These are phyloP conservation scores for Pseudoips prasinana DNA, from an alignment of 2,888 invertebrate species.

Conservation along the genomic window DNA sequence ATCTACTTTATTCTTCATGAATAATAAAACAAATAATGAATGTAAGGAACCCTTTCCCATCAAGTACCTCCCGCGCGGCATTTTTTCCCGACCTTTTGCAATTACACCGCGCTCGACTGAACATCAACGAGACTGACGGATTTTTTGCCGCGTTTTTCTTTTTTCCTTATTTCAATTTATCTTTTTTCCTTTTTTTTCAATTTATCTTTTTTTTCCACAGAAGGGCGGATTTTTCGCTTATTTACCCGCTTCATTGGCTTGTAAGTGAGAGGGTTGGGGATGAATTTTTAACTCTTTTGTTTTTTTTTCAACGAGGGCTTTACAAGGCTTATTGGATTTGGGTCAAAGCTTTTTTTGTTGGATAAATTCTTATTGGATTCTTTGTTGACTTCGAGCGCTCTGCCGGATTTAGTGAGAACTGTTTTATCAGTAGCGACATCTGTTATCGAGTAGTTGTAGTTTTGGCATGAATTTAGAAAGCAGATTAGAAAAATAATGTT, in stretches of 20 bases:
- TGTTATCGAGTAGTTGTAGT: slow-evolving; percentile 42
- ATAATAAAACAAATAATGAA: too few species aligned
- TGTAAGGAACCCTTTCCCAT: slow-evolving; percentile 44
- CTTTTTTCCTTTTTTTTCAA: slow-evolving; percentile 54
- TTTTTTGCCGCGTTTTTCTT: slow-evolving; percentile 54
- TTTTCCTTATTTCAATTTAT: slow-evolving; percentile 62
- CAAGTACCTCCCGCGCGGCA: slow-evolving; percentile 29
- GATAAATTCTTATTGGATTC: slow-evolving; percentile 37
- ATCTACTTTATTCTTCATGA: too few species aligned
- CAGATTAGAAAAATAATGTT: neutral
- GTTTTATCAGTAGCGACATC: slow-evolving; percentile 40
- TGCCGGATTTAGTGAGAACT: slow-evolving; percentile 37
- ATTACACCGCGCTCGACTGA: slow-evolving; percentile 64
- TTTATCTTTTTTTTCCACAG: slow-evolving; percentile 75
- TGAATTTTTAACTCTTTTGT: slow-evolving; percentile 48
- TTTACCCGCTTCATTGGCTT: slow-evolving; percentile 80
- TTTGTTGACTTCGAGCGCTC: slow-evolving; percentile 18
- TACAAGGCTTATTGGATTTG: slow-evolving; percentile 56
- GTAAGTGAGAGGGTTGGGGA: slow-evolving; percentile 71
- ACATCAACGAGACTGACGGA: slow-evolving; percentile 62
- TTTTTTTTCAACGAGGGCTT: slow-evolving; percentile 46
- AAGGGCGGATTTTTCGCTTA: slow-evolving; percentile 76
- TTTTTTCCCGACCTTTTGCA: slow-evolving; percentile 68
- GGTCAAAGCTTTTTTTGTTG: slow-evolving; percentile 44
- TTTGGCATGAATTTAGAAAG: neutral